Conservation (phyloP, 2,113 vertebrate genomes). For the Lycocorax pyrrhopterus region DNA sequence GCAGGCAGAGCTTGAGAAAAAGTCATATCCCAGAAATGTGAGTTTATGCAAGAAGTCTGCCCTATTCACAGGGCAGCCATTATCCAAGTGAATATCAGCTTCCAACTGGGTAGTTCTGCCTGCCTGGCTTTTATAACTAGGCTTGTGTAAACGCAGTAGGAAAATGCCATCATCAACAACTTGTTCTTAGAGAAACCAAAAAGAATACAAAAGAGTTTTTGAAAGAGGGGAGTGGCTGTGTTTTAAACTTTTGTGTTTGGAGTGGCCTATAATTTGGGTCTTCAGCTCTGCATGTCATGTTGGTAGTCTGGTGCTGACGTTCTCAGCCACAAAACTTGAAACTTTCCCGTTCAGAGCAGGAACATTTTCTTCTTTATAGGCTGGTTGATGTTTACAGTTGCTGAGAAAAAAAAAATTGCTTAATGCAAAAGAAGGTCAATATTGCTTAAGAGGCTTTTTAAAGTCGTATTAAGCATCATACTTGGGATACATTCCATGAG, state of each 20-base stretch:
- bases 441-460: background rate
- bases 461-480: background rate
- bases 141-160: background rate
- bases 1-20: background rate
- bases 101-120: background rate
- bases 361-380: background rate
- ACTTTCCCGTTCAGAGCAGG: background rate
- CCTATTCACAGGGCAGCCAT: background rate
- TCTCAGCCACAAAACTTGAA: background rate
- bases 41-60: background rate
- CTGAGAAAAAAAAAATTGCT: background rate
- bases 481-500: background rate
- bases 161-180: background rate
- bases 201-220: background rate
- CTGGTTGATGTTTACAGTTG: background rate
- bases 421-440: background rate
- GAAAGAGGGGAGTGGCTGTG: background rate
- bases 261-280: constrained; percentile 43
- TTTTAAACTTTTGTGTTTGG: background rate
- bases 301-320: background rate
- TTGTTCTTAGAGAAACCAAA: constrained; percentile 30
- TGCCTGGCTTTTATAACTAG: background rate
- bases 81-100: background rate
- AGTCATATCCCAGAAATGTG: background rate
- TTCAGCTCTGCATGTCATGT: background rate